phyloP scores from a whole-genome alignment of 2,888 invertebrate species.

The Baronia brevicornis region DNA sequence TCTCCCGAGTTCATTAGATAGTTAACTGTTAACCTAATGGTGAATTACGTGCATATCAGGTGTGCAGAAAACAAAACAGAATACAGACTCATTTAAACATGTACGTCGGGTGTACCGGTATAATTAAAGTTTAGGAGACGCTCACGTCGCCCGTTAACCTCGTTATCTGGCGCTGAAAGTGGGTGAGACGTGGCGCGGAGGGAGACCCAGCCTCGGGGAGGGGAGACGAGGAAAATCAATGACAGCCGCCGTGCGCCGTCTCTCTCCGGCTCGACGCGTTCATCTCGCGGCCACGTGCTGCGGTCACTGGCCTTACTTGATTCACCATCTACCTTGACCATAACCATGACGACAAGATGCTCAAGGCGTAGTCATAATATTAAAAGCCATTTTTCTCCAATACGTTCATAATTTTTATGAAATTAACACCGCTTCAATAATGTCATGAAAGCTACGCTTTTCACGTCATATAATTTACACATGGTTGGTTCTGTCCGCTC shows the following conservation, averaged over 20 bases:
- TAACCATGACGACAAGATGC: slow-evolving; percentile 16
- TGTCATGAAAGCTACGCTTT: slow-evolving; percentile 19
- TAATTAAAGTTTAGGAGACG: slow-evolving; percentile 76
- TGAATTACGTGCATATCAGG: slow-evolving; percentile 64
- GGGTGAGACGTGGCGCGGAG: slow-evolving; percentile 72
- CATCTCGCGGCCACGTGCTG: slow-evolving; percentile 72
- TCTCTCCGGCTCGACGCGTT: slow-evolving; percentile 69
- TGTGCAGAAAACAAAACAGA: slow-evolving; percentile 68
- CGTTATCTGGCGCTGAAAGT: slow-evolving; percentile 76
- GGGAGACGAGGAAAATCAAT: slow-evolving; percentile 72
- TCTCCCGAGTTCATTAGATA: slow-evolving; percentile 53
- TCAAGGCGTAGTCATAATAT: too few relatives aligned
- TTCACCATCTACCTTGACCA: slow-evolving; percentile 28
- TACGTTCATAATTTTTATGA: too few relatives aligned
- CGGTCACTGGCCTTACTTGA: slow-evolving; percentile 68
- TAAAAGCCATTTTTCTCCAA: too few relatives aligned
- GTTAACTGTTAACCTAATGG: slow-evolving; percentile 48
- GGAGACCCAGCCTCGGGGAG: slow-evolving; percentile 47
- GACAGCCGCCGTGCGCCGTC: slow-evolving; percentile 74
- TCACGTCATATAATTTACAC: slow-evolving; percentile 20
- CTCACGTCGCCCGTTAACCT: slow-evolving; percentile 77
- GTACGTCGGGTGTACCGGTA: slow-evolving; percentile 72
- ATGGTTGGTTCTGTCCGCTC: slow-evolving; percentile 17
- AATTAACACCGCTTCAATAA: slow-evolving; percentile 17
- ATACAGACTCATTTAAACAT: slow-evolving; percentile 73